phyloP scores from a whole-genome alignment of 2,888 invertebrate species.

The Epistrophe eligans region DNA sequence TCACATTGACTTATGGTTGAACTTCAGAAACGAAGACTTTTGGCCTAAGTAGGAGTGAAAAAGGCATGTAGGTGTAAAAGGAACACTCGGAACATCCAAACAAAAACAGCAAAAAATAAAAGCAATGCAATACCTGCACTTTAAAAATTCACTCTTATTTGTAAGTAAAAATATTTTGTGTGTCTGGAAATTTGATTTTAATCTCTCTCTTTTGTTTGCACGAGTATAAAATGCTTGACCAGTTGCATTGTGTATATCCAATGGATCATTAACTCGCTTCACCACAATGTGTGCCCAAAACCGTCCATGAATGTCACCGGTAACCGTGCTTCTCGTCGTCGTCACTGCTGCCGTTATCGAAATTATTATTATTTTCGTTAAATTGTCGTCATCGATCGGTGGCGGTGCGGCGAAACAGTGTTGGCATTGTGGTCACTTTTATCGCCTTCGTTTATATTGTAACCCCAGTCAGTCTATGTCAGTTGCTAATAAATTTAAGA shows the following conservation, averaged over 20 bases:
- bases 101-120: too few relatives aligned
- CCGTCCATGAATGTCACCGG: conserved; percentile 64
- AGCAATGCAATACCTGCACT: too few relatives aligned
- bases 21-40: too few relatives aligned
- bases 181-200: conserved; percentile 8
- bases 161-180: background rate
- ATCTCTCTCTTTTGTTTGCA: conserved; percentile 4
- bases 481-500: conserved; percentile 45
- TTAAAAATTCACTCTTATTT: background rate
- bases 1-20: too few relatives aligned
- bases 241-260: conserved; percentile 48
- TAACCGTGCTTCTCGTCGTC: background rate
- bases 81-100: too few relatives aligned
- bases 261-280: conserved; percentile 69
- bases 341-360: background rate
- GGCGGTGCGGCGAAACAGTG: conserved; percentile 14
- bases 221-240: conserved; percentile 28
- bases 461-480: conserved; percentile 34
- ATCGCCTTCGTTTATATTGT: conserved; percentile 32
- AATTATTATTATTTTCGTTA: conserved; percentile 18
- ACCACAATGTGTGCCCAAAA: conserved; percentile 69
- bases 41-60: too few relatives aligned
- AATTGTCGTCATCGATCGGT: conserved; percentile 36
- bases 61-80: too few relatives aligned
- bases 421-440: conserved; percentile 7